These are phyloP conservation scores for Netelia inedita DNA, from an alignment of 2,888 invertebrate species.

Conservation along the genomic window DNA sequence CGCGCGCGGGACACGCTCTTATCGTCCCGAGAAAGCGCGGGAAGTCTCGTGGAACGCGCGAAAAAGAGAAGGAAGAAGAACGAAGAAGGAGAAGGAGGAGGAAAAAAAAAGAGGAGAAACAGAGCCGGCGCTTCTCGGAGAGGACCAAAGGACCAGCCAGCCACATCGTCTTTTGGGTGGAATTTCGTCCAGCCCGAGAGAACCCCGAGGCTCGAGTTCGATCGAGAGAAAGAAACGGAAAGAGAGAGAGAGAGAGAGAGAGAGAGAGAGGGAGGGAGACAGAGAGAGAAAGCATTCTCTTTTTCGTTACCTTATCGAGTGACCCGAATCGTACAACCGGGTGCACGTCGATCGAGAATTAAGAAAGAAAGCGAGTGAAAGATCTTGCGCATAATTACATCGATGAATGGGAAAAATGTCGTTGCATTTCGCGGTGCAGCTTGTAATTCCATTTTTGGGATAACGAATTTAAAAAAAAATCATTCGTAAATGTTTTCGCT, in stretches of 20 bases:
- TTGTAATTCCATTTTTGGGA: constrained; percentile 7
- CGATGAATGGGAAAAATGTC: background rate
- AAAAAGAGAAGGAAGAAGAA: constrained; percentile 41
- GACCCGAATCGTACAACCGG: constrained; percentile 62
- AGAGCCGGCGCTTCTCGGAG: constrained; percentile 54
- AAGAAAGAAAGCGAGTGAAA: constrained; percentile 43
- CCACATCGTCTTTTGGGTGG: constrained; percentile 44
- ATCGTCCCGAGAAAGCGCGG: constrained; percentile 67
- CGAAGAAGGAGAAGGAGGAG: constrained; percentile 15
- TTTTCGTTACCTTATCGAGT: constrained; percentile 65
- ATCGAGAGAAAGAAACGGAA: background rate
- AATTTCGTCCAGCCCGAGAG: constrained; percentile 54
- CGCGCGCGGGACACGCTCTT: constrained; percentile 59
- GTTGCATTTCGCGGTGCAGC: constrained; percentile 16
- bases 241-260: constrained; percentile 8
- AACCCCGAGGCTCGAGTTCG: constrained; percentile 17
- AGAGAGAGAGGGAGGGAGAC: constrained; percentile 19
- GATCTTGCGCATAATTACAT: constrained; percentile 20
- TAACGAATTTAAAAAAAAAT: background rate
- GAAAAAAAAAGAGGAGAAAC: constrained; percentile 18
- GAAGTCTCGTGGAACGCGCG: constrained; percentile 50
- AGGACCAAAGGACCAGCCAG: constrained; percentile 55
- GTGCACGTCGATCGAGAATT: constrained; percentile 44
- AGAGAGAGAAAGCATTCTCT: constrained; percentile 15
- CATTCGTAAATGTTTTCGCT: background rate